phyloP scores from a whole-genome alignment of 2,113 vertebrate species.

The Eolophus roseicapilla region DNA sequence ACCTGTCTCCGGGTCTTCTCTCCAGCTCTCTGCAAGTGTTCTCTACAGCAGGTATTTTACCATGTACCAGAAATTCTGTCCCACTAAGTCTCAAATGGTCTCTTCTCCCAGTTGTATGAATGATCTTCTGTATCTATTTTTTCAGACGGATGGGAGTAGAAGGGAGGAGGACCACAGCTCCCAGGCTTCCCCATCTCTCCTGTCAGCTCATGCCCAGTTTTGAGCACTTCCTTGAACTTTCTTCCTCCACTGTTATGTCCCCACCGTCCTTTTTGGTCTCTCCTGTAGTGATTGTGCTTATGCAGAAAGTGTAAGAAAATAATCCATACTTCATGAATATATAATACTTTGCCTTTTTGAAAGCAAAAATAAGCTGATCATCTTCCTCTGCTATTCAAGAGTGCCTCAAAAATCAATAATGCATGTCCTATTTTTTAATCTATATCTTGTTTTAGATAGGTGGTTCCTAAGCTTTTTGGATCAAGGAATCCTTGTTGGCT shows the following conservation, averaged over 20 bases:
- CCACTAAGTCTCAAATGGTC: not conserved
- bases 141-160: not conserved
- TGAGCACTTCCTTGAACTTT: not conserved
- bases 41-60: not conserved
- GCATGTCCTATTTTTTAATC: not conserved
- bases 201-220: not conserved
- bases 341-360: not conserved
- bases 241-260: not conserved
- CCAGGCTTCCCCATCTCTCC: not conserved
- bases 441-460: not conserved
- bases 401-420: not conserved
- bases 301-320: not conserved
- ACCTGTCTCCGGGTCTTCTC: not conserved
- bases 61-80: not conserved
- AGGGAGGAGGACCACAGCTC: not conserved
- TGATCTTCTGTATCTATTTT: not conserved
- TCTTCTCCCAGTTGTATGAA: not conserved
- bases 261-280: not conserved
- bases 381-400: not conserved
- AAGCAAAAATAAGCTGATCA: not conserved
- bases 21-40: not conserved
- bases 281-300: not conserved
- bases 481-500: not conserved
- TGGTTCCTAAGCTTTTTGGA: not conserved
- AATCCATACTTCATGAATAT: not conserved